Percentiles rank a stretch among this genome's conserved stretches.
These are phyloP conservation scores for Dinocampus coccinellae DNA, from an alignment of 2,888 invertebrate genomes.

Conservation along the genomic window DNA sequence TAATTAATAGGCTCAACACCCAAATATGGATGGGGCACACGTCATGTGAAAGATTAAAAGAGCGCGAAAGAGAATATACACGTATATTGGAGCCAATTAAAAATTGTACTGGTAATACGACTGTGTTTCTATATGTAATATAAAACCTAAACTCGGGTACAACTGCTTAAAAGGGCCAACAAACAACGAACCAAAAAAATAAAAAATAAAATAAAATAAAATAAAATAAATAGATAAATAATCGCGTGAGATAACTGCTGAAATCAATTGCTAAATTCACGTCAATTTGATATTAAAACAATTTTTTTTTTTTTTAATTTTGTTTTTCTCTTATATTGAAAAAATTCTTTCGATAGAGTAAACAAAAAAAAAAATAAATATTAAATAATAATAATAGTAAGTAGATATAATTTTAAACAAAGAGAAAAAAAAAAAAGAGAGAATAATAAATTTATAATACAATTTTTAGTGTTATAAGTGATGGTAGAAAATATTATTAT, in stretches of 20 bases:
- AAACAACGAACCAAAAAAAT: constrained; percentile 22
- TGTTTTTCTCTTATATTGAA: neutral
- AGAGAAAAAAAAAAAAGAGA: no score
- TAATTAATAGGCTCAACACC: constrained; percentile 54
- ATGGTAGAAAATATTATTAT: neutral
- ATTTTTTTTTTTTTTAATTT: constrained; percentile 3
- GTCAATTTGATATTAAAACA: neutral
- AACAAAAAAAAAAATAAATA: neutral
- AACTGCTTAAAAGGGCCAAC: constrained; percentile 23
- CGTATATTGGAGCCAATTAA: constrained; percentile 33
- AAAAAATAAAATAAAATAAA: no score
- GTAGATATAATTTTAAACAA: no score
- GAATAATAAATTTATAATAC: no score
- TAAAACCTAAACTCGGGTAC: neutral
- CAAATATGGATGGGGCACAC: constrained; percentile 50
- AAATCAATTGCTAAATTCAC: no score
- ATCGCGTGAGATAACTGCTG: no score
- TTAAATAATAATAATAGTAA: no score
- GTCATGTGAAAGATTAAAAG: neutral
- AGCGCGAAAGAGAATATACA: neutral
- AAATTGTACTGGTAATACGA: neutral
- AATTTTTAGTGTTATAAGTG: neutral
- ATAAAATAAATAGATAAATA: no score
- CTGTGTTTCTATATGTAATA: neutral
- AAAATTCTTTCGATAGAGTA: neutral